These are phyloP conservation scores for Acipenser ruthenus DNA, from an alignment of 2,797 vertebrate species.

Conservation along the genomic window DNA sequence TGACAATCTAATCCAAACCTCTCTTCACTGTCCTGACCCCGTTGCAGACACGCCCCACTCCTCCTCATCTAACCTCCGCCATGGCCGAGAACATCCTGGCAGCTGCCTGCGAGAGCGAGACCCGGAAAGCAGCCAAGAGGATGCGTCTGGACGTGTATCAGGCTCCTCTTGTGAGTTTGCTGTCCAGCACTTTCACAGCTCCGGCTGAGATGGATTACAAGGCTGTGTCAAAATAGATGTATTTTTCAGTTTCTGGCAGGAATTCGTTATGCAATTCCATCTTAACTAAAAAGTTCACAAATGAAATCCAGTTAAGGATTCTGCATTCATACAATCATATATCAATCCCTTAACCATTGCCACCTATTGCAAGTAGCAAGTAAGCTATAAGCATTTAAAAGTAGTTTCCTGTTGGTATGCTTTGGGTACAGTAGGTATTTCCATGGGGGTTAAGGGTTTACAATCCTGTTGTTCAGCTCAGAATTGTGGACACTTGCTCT, in stretches of 20 bases:
- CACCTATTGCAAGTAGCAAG: no score
- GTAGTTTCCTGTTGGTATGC: slow-evolving; percentile 3
- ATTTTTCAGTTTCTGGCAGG: not conserved
- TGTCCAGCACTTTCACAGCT: slow-evolving; percentile 12
- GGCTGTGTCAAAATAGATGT: not conserved
- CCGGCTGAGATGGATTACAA: slow-evolving; percentile 35
- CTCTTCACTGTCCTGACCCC: not conserved
- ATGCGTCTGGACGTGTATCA: slow-evolving; percentile 94
- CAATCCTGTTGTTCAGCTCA: not conserved
- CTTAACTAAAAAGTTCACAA: no score
- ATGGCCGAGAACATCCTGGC: slow-evolving; percentile 98
- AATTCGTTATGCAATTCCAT: no score
- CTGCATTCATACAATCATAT: no score
- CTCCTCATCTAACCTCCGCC: slow-evolving; percentile 95
- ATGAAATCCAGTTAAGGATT: no score
- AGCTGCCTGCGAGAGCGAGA: slow-evolving; percentile 91
- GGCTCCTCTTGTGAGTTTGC: slow-evolving; percentile 54
- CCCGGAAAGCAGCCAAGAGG: slow-evolving; percentile 93
- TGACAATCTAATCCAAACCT: no score
- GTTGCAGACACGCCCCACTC: slow-evolving; percentile 83
- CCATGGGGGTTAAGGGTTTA: not conserved
- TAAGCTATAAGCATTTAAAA: not conserved
- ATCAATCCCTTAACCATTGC: no score
- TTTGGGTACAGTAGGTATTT: not conserved
- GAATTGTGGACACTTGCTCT: not conserved